These are phyloP conservation scores for Agrochola lychnidis DNA, from an alignment of 2,888 invertebrate genomes.

Conservation along the genomic window DNA sequence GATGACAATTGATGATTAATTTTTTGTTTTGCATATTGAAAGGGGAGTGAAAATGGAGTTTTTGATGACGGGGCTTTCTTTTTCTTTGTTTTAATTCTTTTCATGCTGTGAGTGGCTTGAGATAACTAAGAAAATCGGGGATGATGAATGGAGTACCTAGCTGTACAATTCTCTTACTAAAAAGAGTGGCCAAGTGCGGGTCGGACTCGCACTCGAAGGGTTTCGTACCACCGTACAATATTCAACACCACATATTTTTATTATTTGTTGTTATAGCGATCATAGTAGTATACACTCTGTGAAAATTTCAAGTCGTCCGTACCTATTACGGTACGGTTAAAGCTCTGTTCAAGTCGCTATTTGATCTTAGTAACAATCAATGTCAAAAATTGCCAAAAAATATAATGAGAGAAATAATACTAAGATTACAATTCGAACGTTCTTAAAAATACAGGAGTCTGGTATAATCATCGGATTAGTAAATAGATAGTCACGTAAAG, in stretches of 20 bases:
- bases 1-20: constrained; percentile 64
- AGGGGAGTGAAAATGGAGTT: not conserved
- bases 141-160: not conserved
- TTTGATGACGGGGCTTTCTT: not conserved
- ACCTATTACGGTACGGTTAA: no score
- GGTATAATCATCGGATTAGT: not conserved
- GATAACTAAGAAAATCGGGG: not conserved
- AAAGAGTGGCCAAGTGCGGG: no score
- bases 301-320: no score
- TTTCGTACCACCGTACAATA: no score
- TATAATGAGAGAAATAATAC: no score
- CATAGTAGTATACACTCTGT: no score
- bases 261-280: no score
- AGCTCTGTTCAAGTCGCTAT: not conserved
- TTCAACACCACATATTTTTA: no score
- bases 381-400: not conserved
- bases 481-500: not conserved
- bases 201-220: no score
- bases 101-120: not conserved
- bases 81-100: not conserved
- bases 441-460: not conserved
- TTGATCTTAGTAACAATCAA: no score
- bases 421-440: not conserved
- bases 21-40: constrained; percentile 48
- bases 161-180: not conserved